These are phyloP conservation scores for Palythoa caribaeorum DNA, from an alignment of 92 coral and sea anemone species.

Conservation along the genomic window DNA sequence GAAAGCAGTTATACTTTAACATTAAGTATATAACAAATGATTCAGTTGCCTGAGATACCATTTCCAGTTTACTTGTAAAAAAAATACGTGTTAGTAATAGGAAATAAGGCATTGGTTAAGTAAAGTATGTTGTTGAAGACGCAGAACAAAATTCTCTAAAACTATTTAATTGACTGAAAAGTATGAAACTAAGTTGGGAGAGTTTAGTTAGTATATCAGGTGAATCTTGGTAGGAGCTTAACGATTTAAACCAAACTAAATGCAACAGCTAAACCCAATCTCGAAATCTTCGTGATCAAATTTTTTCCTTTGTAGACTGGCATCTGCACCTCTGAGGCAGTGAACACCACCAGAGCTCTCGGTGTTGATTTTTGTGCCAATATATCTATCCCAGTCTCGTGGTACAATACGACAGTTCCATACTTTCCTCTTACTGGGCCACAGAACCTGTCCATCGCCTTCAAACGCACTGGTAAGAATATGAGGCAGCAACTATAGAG, in stretches of 20 bases:
- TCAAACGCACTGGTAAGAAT: conserved; percentile 57
- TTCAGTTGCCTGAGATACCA: no score
- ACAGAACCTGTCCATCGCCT: conserved; percentile 59
- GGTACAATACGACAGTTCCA: conserved; percentile 70
- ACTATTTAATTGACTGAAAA: no score
- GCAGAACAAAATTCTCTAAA: no score
- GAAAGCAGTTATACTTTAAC: no score
- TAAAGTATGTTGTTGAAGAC: no score
- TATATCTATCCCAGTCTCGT: conserved; percentile 74
- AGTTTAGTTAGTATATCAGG: neutral
- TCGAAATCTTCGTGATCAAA: neutral
- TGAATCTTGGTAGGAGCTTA: neutral
- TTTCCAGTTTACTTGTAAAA: no score
- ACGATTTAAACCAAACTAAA: neutral
- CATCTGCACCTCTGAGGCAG: conserved; percentile 62
- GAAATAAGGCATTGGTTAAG: no score
- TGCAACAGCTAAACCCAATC: neutral
- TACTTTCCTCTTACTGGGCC: conserved; percentile 79
- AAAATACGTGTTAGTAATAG: no score
- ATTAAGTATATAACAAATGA: no score
- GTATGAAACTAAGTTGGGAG: no score
- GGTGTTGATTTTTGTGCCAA: conserved; percentile 73
- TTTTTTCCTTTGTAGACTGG: conserved; percentile 56
- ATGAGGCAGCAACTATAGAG: no score
- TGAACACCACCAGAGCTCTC: conserved; percentile 59